Conservation (phyloP, 2,888 invertebrate genomes). For the Ommatoiulus sabulosus region DNA sequence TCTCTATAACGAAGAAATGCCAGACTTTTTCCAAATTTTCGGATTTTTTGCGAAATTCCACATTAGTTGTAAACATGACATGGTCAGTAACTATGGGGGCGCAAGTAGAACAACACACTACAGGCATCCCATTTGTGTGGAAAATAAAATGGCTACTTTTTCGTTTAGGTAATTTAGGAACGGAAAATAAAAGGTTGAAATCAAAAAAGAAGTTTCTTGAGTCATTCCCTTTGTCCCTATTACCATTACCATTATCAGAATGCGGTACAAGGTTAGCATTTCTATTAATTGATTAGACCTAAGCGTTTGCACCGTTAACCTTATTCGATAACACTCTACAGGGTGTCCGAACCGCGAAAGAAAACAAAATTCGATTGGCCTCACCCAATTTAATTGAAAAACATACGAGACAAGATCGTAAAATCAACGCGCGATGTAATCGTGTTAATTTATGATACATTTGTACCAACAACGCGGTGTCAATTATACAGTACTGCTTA, state of each 20-base stretch:
- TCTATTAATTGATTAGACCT: not conserved
- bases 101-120: too few relatives aligned
- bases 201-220: not conserved
- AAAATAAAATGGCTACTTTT: not conserved
- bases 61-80: too few relatives aligned
- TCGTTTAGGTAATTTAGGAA: not conserved
- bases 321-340: slow-evolving; percentile 27
- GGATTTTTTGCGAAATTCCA: too few relatives aligned
- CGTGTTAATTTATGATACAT: too few relatives aligned
- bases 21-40: too few relatives aligned
- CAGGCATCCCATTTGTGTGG: not conserved
- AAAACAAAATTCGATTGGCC: slow-evolving; percentile 1
- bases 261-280: slow-evolving; percentile 19
- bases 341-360: not conserved
- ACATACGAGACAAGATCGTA: too few relatives aligned
- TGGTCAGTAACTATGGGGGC: too few relatives aligned
- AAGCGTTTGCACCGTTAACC: slow-evolving; percentile 1
- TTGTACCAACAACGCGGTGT: too few relatives aligned
- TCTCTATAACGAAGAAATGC: too few relatives aligned
- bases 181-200: too few relatives aligned
- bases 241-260: not conserved
- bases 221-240: not conserved
- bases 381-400: not conserved
- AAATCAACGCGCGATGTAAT: too few relatives aligned
- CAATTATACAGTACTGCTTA: too few relatives aligned